A percentile compares a stretch with the other conserved stretches of the same genome.
Evolutionary conservation across 2,797 vertebrate genomes (phyloP).

Genomic region (Melanotaenia parkinsoni): DNA sequence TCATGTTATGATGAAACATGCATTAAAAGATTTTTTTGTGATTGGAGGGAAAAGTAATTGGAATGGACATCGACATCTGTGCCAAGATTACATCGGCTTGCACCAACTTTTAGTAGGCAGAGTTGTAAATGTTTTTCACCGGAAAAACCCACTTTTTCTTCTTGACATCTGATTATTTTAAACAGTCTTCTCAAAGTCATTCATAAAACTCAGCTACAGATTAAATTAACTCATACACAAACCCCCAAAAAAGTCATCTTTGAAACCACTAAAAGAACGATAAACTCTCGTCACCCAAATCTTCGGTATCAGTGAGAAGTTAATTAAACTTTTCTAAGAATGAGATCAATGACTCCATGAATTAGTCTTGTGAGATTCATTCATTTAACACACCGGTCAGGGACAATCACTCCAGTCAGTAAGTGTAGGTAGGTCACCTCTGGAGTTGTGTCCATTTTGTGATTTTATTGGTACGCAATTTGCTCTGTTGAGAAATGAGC

Average conservation of each 20-base stretch:
- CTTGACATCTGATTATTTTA: slow-evolving; percentile 23
- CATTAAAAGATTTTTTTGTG: slow-evolving; percentile 24
- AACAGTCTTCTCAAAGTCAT: slow-evolving; percentile 12
- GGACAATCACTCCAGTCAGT: neutral
- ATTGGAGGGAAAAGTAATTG: slow-evolving; percentile 24
- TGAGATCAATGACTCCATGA: neutral
- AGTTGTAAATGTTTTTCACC: slow-evolving; percentile 3
- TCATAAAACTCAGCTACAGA: neutral
- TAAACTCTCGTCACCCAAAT: neutral
- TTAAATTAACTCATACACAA: neutral
- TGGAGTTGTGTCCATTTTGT: neutral
- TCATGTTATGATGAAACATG: slow-evolving; percentile 35
- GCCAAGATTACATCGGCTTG: slow-evolving; percentile 28
- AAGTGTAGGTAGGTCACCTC: neutral
- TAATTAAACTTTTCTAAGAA: neutral
- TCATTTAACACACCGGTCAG: neutral
- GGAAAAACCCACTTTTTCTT: neutral
- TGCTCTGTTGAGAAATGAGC: neutral
- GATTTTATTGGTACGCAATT: neutral
- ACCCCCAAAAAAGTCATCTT: neutral
- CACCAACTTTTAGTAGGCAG: neutral
- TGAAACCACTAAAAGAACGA: neutral
- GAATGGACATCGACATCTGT: slow-evolving; percentile 27
- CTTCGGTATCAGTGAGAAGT: neutral
- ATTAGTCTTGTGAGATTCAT: slow-evolving; percentile 1